These are phyloP conservation scores for Crenuchus spilurus DNA, from an alignment of 2,797 vertebrate genomes.

Conservation along the genomic window DNA sequence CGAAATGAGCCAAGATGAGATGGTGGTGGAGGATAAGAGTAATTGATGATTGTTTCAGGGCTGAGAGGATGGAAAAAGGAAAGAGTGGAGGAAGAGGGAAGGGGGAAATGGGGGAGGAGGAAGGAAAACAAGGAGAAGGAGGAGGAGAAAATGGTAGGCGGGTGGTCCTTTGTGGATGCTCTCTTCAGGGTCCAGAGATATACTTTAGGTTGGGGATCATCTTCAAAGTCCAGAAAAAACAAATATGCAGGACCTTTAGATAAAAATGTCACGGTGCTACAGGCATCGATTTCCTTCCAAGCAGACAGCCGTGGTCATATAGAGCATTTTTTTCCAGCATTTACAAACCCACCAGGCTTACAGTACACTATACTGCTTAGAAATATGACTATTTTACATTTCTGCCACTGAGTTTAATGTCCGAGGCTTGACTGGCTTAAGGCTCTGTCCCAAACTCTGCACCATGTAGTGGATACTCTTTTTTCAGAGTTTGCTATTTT, in stretches of 20 bases:
- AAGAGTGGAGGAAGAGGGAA: conserved; percentile 31
- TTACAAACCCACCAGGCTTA: neutral
- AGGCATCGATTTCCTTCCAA: conserved; percentile 62
- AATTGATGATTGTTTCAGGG: conserved; percentile 96
- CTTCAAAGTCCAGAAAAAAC: conserved; percentile 71
- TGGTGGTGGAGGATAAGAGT: conserved; percentile 89
- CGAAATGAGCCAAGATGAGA: conserved; percentile 91
- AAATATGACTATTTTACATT: neutral
- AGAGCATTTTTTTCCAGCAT: conserved; percentile 32
- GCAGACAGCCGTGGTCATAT: conserved; percentile 39
- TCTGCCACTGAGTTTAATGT: neutral
- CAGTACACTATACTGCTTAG: neutral
- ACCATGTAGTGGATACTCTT: neutral
- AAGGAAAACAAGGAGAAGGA: conserved; percentile 24
- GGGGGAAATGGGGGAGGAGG: conserved; percentile 13
- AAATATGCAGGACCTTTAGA: conserved; percentile 69
- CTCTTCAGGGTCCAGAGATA: conserved; percentile 64
- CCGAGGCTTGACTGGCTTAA: no score
- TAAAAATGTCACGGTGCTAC: conserved; percentile 61
- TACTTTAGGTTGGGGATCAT: conserved; percentile 67
- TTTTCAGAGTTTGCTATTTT: no score
- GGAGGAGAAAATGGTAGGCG: conserved; percentile 59
- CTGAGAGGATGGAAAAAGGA: conserved; percentile 51
- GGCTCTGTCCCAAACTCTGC: no score
- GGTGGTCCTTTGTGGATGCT: conserved; percentile 73